Base-by-base conservation (phyloP, 2,113 vertebrate genomes). In the Caloenas nicobarica region DNA sequence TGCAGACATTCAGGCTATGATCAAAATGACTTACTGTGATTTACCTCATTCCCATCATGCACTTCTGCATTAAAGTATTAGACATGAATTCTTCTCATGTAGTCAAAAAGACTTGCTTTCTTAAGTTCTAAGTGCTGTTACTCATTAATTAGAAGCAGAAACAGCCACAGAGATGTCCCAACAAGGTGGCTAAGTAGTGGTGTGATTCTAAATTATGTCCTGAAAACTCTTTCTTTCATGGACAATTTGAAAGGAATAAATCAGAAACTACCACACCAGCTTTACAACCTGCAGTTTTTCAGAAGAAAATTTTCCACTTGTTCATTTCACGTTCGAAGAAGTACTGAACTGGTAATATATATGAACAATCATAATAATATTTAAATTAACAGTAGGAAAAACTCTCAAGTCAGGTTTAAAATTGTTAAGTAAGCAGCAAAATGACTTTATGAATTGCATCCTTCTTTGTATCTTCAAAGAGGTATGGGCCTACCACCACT, bases 81-180 rank as follows among this genome's bases (percentile, higher is more conserved):
- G 25, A 69, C 14, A 44, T 69, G 69, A 89, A 81, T 96, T 91
- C 48, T 91, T 77, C 53, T 84, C 7, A 1, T 44, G 40, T 40
- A 82, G 40, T 36, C 56, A 65, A 21, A 92, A 34, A 85, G 11
- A 26, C 31, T 44, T 68, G 58, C n/a, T 89, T 94, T 91, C 66
- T 9, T 26, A 36, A 85, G 50, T 95, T 89, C 89, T 91, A n/a
- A 87, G 66, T 62, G 57, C 57, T 53, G 69, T 46, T 87, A 72
- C 40, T 89, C 65, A 65, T 79, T 79, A 79, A 81, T 74, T 74
- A 89, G 70, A 91, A 86, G 69, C 48, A 95, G 93, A 89, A 94
- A 36, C 50, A 61, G 36, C n/a, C 50, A 76, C 16, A 64, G 54
- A 73, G 50, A 44, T 85, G 82, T 48, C 57, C 13, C 40, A 77